phyloP scores from a whole-genome alignment of 1,140 invertebrate species.

The Tetragnatha versicolor region DNA sequence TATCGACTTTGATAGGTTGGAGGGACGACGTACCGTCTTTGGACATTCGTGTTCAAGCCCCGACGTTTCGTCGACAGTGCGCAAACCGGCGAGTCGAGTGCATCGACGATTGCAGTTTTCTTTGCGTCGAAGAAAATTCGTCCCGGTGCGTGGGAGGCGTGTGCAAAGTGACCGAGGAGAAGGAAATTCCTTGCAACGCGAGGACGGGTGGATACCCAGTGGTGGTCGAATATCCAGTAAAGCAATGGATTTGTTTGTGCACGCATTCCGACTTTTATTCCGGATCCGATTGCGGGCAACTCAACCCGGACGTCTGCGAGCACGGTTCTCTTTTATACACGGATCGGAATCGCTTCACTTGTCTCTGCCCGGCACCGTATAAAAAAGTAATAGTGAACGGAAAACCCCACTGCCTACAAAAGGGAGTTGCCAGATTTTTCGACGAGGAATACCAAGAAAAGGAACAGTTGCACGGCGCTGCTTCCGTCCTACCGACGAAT shows the following conservation, averaged over 20 bases:
- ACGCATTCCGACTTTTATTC: background rate
- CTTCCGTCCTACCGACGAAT: too few species aligned
- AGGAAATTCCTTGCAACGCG: background rate
- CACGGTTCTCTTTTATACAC: background rate
- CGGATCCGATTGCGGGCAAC: background rate
- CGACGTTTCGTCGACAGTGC: background rate
- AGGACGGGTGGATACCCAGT: background rate
- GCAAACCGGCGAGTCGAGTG: background rate
- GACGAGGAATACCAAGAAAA: background rate
- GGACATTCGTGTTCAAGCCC: background rate
- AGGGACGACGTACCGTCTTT: too few species aligned
- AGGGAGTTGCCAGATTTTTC: background rate
- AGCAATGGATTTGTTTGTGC: too few species aligned
- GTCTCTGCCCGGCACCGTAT: background rate
- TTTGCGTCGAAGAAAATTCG: background rate
- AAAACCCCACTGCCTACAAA: background rate
- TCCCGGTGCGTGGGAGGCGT: background rate
- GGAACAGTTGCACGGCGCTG: too few species aligned
- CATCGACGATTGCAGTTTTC: background rate
- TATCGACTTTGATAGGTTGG: background rate
- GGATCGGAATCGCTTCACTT: background rate
- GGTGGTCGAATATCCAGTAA: too few species aligned
- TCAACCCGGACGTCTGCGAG: conserved; percentile 6
- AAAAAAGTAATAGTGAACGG: background rate
- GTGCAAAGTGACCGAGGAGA: too few species aligned